Base-by-base conservation (phyloP, 2,888 invertebrate genomes). In the Trichopoda pennipes region DNA sequence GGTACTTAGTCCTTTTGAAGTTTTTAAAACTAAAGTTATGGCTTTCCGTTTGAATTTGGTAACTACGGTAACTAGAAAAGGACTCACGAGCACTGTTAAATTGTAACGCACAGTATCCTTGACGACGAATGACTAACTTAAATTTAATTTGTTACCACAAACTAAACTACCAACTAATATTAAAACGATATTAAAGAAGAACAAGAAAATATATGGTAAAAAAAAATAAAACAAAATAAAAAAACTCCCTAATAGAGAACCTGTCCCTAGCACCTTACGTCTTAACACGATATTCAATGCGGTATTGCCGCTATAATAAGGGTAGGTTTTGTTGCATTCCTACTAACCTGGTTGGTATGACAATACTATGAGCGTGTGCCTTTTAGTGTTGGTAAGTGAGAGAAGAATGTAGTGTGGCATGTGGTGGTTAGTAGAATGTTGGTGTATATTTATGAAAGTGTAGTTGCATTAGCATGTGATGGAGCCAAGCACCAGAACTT, bases 121-220 rank as follows among this genome's bases (percentile, higher is more conserved):
- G 90, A 87, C 91, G 88, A 91, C 91, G 89, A 88, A 86, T 88
- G 90, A 91, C 91, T 91, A 91, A 91, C 91, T 89, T 88, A 90
- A 90, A 90, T 90, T 89, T 88, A 90, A 90, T 90, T 91, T 91
- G 89, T 87, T 89, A 86, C 87, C 87, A 86, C 88, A 87, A 87
- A 87, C 88, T 88, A 87, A 88, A 86, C 88, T 87, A 86, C 79
- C 87, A 85, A 85, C 84, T 55, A 85, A 72, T 66, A 72, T 78
- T 74, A 61, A 79, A 75, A 76, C 44, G 38, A 73, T 79, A 82
- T 76, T 56, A 81, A 76, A 82, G 58, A 76, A 82, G 58, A 72
- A 63, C 70, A 81, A 66, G 69, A 79, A 78, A 76, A 72, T 61
- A 55, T n/a, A 17, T 17, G 38, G 6, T 6, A 1, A 47, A 47